These are phyloP conservation scores for Isaurus tuberculatus DNA, from an alignment of 92 coral and sea anemone species.

Conservation along the genomic window DNA sequence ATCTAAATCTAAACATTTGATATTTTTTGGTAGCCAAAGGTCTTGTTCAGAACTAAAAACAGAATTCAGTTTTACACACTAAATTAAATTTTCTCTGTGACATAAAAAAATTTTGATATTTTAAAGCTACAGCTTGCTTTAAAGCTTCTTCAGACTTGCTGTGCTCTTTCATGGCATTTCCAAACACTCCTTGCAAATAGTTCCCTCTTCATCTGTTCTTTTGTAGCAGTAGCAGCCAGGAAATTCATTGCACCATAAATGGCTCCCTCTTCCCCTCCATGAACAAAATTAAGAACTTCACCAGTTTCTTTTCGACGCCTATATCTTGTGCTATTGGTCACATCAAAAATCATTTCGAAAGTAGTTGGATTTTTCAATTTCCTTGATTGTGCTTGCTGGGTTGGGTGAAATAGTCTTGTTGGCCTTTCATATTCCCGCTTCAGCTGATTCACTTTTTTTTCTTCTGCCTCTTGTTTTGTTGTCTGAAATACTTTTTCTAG, in stretches of 20 bases:
- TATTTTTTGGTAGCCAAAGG: slow-evolving; percentile 56
- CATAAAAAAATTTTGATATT: slow-evolving; percentile 62
- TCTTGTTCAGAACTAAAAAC: slow-evolving; percentile 60
- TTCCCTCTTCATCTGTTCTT: slow-evolving; percentile 59
- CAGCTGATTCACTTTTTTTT: neutral
- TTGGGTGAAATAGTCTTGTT: neutral
- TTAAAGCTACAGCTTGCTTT: slow-evolving; percentile 40
- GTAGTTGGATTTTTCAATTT: neutral
- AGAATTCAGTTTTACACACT: slow-evolving; percentile 62
- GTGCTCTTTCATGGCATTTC: slow-evolving; percentile 58
- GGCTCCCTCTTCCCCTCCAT: slow-evolving; percentile 72
- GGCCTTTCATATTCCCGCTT: slow-evolving; percentile 2
- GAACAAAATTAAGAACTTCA: slow-evolving; percentile 50
- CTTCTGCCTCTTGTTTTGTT: neutral
- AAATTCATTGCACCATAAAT: slow-evolving; percentile 75
- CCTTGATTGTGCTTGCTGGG: neutral
- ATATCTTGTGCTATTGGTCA: slow-evolving; percentile 15
- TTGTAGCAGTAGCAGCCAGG: slow-evolving; percentile 57
- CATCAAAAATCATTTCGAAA: neutral
- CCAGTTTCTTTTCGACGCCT: slow-evolving; percentile 20
- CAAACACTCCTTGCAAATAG: slow-evolving; percentile 74
- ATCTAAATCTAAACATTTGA: slow-evolving; percentile 57
- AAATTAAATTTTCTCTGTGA: slow-evolving; percentile 50
- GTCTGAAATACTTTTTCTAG: neutral
- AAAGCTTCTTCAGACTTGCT: slow-evolving; percentile 68